A percentile compares a stretch with the other conserved stretches of the same genome.
phyloP scores from a whole-genome alignment of 2,113 vertebrate species.

The Coregonus clupeaformis region DNA sequence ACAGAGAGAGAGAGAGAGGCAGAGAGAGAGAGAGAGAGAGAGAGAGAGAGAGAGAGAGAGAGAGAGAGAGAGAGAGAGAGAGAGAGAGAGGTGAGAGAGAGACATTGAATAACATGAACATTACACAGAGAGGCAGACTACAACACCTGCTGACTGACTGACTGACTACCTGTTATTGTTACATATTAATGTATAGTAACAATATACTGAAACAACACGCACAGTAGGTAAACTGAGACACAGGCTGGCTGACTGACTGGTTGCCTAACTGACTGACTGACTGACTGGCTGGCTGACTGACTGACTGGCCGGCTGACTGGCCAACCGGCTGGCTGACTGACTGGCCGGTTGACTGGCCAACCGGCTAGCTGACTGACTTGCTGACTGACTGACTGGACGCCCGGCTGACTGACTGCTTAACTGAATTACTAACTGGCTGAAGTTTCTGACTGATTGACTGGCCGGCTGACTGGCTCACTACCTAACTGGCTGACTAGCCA shows the following conservation, averaged over 20 bases:
- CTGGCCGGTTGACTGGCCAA: slow-evolving; percentile 41
- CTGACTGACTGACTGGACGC: no score
- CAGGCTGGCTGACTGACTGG: neutral
- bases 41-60: no score
- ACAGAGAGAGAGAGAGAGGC: no score
- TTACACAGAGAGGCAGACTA: slow-evolving; percentile 31
- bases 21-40: neutral
- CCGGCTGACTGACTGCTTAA: neutral
- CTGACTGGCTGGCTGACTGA: slow-evolving; percentile 36
- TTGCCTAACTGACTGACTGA: neutral
- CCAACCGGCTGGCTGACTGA: slow-evolving; percentile 36
- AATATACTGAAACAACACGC: slow-evolving; percentile 56
- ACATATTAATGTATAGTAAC: slow-evolving; percentile 53
- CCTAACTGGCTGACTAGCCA: no score
- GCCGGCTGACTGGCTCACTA: no score
- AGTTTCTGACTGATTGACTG: no score
- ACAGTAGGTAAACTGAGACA: slow-evolving; percentile 57
- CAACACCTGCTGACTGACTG: slow-evolving; percentile 36
- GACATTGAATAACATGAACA: slow-evolving; percentile 31
- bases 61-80: slow-evolving; percentile 48
- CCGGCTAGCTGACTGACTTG: neutral
- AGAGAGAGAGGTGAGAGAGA: slow-evolving; percentile 37
- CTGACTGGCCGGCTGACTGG: slow-evolving; percentile 8
- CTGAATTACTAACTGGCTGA: slow-evolving; percentile 24
- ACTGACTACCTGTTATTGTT: slow-evolving; percentile 50